A percentile compares a stretch with the other conserved stretches of the same genome.
Evolutionary conservation across 2,888 invertebrate genomes (phyloP).

Genomic region (Muscina levida): DNA sequence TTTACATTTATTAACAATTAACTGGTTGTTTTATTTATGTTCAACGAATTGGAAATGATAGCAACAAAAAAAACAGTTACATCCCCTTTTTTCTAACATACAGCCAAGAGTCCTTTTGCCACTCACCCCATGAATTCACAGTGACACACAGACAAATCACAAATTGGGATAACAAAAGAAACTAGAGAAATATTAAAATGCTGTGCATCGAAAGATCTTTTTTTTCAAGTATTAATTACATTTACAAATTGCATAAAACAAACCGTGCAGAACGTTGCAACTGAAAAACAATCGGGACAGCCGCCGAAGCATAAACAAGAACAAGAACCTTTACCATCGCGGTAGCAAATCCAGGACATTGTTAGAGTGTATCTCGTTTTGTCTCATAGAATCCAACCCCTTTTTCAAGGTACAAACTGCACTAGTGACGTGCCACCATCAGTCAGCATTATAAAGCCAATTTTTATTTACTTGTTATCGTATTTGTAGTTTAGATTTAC

Average conservation of each 20-base stretch:
- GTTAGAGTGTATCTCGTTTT: not conserved
- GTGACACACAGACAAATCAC: conserved; percentile 29
- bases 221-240: conserved; percentile 61
- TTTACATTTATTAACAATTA: conserved; percentile 60
- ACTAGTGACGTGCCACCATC: not conserved
- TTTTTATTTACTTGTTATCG: conserved; percentile 27
- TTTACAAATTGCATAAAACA: conserved; percentile 65
- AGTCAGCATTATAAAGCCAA: conserved; percentile 20
- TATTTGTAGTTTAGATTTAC: conserved; percentile 33
- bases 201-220: conserved; percentile 26
- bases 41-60: conserved; percentile 56
- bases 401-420: conserved; percentile 6
- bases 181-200: conserved; percentile 34
- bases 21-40: conserved; percentile 43
- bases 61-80: conserved; percentile 38
- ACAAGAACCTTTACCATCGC: not conserved
- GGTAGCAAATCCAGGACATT: conserved; percentile 31
- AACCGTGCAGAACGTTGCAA: conserved; percentile 54
- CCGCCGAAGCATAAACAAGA: not conserved
- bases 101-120: not conserved
- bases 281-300: not conserved
- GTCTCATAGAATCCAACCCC: conserved; percentile 15
- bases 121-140: conserved; percentile 18
- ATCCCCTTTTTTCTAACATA: conserved; percentile 33
- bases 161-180: conserved; percentile 32